Base-by-base conservation (phyloP, 2,888 invertebrate genomes). In the Lasioglossum oenotherae region DNA sequence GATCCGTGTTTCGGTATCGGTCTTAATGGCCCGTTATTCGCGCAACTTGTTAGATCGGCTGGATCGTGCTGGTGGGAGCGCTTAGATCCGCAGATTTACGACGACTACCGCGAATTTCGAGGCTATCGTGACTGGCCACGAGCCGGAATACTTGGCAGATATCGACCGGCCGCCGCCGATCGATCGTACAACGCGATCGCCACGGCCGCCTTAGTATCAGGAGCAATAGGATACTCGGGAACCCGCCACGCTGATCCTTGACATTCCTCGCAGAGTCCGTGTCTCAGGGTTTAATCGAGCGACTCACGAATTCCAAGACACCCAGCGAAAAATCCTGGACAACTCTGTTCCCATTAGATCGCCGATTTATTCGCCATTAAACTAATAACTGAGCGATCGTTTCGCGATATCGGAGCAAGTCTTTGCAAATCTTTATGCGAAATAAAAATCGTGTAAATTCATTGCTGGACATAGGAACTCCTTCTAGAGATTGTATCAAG, bases 81-180 rank as follows among this genome's bases (percentile, higher is more conserved):
- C 74, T 92, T 87, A 90, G 92, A 92, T 93, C 89, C 85, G 81
- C 83, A 91, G 92, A 92, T 93, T 93, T 92, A 92, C 91, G 90
- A 90, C 90, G 92, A 90, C 91, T 90, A 88, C 86, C 88, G 87
- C 89, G 92, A 91, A 92, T 93, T 93, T 93, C 93, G 93, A 93
- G 92, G 92, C 92, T 93, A 91, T 93, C 93, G 92, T 92, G 93
- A 92, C 92, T 90, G 89, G 92, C 85, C 87, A 87, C 88, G 88
- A 90, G 87, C 88, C 87, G 89, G 85, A 87, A 88, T 85, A 87
- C 81, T 75, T 41, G 84, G 71, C 67, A 80, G 84, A 75, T 86
- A 88, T 89, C 87, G 84, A 76, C 41, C 80, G 46, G 38, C 81
- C 78, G 64, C 64, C 64, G 64, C 31, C 88, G 75, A 85, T 81